Evolutionary conservation across 2,113 vertebrate genomes (phyloP).

Genomic region (Neodontobutis hainanensis): DNA sequence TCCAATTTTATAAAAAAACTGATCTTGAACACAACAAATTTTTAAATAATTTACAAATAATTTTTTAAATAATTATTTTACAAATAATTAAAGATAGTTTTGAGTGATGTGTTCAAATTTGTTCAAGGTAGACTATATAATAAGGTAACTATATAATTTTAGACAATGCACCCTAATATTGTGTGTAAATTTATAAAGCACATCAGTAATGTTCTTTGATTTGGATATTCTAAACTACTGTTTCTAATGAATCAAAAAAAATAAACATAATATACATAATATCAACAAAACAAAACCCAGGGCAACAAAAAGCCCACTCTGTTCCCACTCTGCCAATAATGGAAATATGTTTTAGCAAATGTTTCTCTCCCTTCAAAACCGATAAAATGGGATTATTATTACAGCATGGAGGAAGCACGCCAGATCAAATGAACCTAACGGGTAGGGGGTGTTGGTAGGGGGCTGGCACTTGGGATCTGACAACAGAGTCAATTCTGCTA

Average conservation of each 20-base stretch:
- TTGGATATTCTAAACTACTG: slow-evolving; percentile 1
- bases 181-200: too few species aligned
- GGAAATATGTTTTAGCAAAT: slow-evolving; percentile 63
- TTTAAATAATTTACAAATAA: too few species aligned
- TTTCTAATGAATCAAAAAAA: slow-evolving; percentile 5
- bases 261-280: neutral
- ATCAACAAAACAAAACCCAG: slow-evolving; percentile 50
- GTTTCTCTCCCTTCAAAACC: slow-evolving; percentile 59
- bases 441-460: slow-evolving; percentile 65
- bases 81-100: too few species aligned
- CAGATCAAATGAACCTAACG: slow-evolving; percentile 85
- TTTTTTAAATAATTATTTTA: too few species aligned
- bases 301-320: slow-evolving; percentile 34
- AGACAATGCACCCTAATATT: neutral
- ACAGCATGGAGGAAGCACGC: slow-evolving; percentile 80
- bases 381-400: slow-evolving; percentile 82
- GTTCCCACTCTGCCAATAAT: slow-evolving; percentile 58
- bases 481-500: slow-evolving; percentile 96
- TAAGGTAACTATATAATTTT: too few species aligned
- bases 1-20: too few species aligned
- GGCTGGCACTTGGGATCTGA: slow-evolving; percentile 85
- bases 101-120: too few species aligned
- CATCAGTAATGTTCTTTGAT: neutral
- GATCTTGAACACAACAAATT: too few species aligned
- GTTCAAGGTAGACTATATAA: too few species aligned